Percentiles rank a stretch among this genome's conserved stretches.
Conservation (phyloP, 2,113 vertebrate species). For the Siniperca chuatsi region DNA sequence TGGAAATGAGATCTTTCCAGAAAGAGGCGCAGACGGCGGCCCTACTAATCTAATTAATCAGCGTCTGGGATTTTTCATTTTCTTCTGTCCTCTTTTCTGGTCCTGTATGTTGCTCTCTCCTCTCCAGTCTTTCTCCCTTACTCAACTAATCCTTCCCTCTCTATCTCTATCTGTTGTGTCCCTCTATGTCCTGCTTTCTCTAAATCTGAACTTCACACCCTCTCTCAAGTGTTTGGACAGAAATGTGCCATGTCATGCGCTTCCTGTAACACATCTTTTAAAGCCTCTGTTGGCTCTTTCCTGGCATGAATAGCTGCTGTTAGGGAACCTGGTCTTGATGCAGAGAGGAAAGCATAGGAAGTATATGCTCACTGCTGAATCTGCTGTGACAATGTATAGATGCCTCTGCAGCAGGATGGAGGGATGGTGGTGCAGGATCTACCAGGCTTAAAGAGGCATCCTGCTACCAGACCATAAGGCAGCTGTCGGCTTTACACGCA, state of each 20-base stretch:
- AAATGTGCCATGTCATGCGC: conserved; percentile 47
- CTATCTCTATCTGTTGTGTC: conserved; percentile 11
- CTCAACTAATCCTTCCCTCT: conserved; percentile 8
- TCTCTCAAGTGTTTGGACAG: conserved; percentile 6
- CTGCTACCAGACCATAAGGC: conserved; percentile 41
- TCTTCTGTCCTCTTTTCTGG: conserved; percentile 40
- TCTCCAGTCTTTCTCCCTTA: conserved; percentile 18
- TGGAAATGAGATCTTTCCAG: conserved; percentile 77
- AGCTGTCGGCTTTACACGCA: conserved; percentile 39
- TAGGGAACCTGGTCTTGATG: background rate
- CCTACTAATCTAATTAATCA: conserved; percentile 82
- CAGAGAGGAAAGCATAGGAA: background rate
- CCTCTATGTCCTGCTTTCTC: conserved; percentile 25
- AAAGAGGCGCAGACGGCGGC: conserved; percentile 67
- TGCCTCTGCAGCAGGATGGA: conserved; percentile 49
- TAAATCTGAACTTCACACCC: conserved; percentile 12
- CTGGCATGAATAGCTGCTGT: conserved; percentile 8
- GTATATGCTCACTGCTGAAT: background rate
- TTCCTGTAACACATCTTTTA: conserved; percentile 18
- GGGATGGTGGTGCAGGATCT: conserved; percentile 31
- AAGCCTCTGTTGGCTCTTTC: conserved; percentile 33
- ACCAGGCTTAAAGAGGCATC: conserved; percentile 38
- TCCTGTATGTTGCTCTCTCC: conserved; percentile 15
- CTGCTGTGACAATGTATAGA: conserved; percentile 32
- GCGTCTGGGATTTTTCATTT: conserved; percentile 65